These are phyloP conservation scores for Clarias platycephalus DNA, from an alignment of 2,797 vertebrate genomes.

Conservation along the genomic window DNA sequence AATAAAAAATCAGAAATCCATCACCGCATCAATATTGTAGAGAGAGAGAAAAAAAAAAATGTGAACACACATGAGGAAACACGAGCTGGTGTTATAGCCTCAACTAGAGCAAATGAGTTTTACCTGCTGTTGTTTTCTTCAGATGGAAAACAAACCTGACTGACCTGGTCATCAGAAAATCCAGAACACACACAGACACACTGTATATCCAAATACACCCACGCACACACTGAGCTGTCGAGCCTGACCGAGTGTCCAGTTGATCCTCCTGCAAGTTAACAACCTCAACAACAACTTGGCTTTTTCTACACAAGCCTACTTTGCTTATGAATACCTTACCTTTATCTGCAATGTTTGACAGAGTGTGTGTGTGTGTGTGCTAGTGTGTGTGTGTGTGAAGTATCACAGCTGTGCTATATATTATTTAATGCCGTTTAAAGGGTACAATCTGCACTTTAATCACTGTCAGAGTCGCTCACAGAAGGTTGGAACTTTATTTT, in stretches of 20 bases:
- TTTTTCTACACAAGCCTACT: neutral
- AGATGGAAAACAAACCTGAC: constrained; percentile 27
- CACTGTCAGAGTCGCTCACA: neutral
- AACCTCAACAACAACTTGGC: constrained; percentile 12
- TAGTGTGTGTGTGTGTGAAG: constrained; percentile 1
- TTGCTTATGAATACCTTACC: neutral
- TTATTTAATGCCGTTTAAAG: neutral
- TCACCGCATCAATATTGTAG: neutral
- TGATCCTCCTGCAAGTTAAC: constrained; percentile 11
- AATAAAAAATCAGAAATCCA: neutral
- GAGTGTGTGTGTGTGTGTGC: neutral
- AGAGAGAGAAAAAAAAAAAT: neutral
- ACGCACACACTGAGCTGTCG: constrained; percentile 5
- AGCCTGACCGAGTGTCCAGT: constrained; percentile 8
- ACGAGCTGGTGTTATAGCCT: neutral
- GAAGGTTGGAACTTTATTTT: neutral
- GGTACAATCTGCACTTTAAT: neutral
- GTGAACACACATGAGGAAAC: constrained; percentile 11
- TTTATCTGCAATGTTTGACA: neutral
- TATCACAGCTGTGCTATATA: neutral
- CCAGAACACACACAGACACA: neutral
- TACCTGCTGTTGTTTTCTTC: constrained; percentile 51
- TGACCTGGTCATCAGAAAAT: constrained; percentile 41
- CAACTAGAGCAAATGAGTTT: constrained; percentile 19
- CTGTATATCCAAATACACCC: constrained; percentile 3